Evolutionary conservation across 2,888 invertebrate species (phyloP).

Genomic region (Phyllotreta cruciferae): DNA sequence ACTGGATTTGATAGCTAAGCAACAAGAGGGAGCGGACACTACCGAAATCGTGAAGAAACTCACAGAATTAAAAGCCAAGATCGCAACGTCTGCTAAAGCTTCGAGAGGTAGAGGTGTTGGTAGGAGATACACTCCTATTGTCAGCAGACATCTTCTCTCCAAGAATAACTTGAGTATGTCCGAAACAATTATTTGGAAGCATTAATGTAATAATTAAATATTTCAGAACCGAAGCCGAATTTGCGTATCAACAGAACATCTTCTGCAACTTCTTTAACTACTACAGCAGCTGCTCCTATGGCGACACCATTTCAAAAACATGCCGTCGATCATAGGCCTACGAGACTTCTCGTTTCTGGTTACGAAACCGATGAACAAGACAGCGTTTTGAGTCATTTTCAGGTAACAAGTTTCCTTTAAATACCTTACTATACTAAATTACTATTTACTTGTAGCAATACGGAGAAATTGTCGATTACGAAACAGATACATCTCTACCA

Average conservation of each 20-base stretch:
- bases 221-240: constrained; percentile 42
- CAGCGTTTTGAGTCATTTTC: constrained; percentile 81
- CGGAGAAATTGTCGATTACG: constrained; percentile 86
- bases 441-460: constrained; percentile 70
- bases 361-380: constrained; percentile 85
- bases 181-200: not conserved
- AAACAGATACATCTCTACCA: constrained; percentile 75
- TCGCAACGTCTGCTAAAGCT: constrained; percentile 49
- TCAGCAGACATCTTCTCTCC: constrained; percentile 53
- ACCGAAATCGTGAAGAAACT: constrained; percentile 80
- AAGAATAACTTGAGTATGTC: constrained; percentile 56
- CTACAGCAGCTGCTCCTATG: constrained; percentile 25
- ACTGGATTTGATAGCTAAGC: constrained; percentile 87
- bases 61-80: constrained; percentile 71
- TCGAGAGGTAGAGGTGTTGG: constrained; percentile 55
- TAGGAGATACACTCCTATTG: constrained; percentile 55
- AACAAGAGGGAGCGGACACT: constrained; percentile 88
- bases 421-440: constrained; percentile 2
- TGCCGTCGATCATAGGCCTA: constrained; percentile 84
- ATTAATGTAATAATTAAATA: constrained; percentile 2
- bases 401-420: constrained; percentile 67
- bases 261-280: constrained; percentile 29
- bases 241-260: constrained; percentile 46
- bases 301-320: constrained; percentile 59
- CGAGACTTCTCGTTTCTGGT: constrained; percentile 84